Evolutionary conservation across 1,140 invertebrate genomes (phyloP).

Genomic region (Hypsibius dujardini): DNA sequence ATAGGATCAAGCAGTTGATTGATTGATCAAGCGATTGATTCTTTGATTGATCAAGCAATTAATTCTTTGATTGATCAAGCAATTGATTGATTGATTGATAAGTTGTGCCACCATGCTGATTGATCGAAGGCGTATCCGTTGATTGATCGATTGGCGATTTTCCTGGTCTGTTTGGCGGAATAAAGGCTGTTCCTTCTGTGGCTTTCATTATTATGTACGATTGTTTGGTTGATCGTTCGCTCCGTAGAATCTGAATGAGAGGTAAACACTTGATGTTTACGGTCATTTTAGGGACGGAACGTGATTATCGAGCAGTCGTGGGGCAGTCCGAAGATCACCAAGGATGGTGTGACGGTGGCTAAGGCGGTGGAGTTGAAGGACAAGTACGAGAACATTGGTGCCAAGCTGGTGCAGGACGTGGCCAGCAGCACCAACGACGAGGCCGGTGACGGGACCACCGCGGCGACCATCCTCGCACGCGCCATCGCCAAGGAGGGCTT

Average conservation of each 20-base stretch:
- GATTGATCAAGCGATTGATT: constrained; percentile 6
- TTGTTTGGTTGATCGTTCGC: no score
- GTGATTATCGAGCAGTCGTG: constrained; percentile 98
- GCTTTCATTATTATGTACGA: no score
- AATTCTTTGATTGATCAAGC: no score
- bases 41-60: no score
- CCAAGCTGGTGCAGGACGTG: constrained; percentile 97
- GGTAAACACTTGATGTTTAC: no score
- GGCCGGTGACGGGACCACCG: constrained; percentile 96
- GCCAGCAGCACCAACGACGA: constrained; percentile 99
- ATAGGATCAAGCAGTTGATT: constrained; percentile 19
- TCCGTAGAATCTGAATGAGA: no score
- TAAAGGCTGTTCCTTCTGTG: no score
- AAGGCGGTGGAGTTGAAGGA: constrained; percentile 96
- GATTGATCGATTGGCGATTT: constrained; percentile 19
- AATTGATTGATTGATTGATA: background rate
- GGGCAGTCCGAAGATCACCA: constrained; percentile 98
- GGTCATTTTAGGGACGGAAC: constrained; percentile 60
- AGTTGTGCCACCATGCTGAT: background rate
- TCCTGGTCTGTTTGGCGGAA: no score
- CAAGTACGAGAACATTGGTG: constrained; percentile 98
- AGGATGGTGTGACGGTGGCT: constrained; percentile 98
- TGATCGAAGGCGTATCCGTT: no score
- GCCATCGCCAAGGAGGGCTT: constrained; percentile 99
- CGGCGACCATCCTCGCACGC: constrained; percentile 86